phyloP scores from a whole-genome alignment of 2,797 vertebrate species.

The Ceryle rudis region DNA sequence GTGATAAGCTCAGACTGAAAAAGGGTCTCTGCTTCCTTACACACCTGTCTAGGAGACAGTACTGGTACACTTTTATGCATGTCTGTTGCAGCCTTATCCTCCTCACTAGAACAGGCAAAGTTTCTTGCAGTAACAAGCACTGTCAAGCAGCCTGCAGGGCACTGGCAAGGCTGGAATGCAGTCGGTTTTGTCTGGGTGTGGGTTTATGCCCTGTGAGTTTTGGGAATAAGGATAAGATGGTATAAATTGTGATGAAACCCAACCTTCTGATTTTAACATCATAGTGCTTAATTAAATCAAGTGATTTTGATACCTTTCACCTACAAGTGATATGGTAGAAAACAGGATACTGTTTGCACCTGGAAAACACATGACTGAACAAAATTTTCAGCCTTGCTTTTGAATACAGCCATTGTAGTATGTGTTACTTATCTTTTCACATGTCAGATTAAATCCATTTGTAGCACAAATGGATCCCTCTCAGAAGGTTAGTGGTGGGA shows the following conservation, averaged over 20 bases:
- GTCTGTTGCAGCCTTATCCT: background rate
- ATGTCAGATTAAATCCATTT: background rate
- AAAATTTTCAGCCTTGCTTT: background rate
- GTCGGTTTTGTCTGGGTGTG: background rate
- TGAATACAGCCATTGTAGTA: background rate
- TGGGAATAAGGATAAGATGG: background rate
- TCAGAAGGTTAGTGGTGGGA: background rate
- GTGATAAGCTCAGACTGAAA: background rate
- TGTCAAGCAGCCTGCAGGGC: background rate
- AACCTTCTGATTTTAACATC: background rate
- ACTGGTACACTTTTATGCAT: rapidly evolving
- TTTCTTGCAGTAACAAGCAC: background rate
- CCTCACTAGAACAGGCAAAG: background rate
- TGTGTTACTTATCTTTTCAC: background rate
- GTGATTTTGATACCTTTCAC: background rate
- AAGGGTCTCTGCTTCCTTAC: background rate
- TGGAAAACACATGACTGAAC: background rate
- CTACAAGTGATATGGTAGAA: rapidly evolving
- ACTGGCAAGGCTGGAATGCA: background rate
- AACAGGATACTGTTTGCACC: background rate
- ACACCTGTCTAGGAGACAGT: rapidly evolving
- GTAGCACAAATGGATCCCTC: rapidly evolving
- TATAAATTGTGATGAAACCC: background rate
- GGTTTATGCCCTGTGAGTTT: background rate
- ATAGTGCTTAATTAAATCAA: background rate